Percentiles rank a stretch among this genome's conserved stretches.
Evolutionary conservation across 2,113 vertebrate genomes (phyloP).

Genomic region (Potamarius usumacintae): DNA sequence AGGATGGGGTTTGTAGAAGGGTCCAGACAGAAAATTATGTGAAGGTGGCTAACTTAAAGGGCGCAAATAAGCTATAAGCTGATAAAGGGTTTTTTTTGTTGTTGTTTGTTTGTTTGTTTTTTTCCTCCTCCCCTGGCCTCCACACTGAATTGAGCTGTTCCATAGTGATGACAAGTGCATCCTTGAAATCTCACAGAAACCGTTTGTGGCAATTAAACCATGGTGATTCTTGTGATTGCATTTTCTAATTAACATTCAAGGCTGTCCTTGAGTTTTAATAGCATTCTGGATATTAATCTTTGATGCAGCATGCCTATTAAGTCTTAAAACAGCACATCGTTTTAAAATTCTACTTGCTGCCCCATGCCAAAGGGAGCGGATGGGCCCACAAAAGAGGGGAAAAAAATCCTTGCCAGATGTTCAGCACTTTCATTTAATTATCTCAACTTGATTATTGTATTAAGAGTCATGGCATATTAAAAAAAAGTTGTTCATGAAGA

Average conservation of each 20-base stretch:
- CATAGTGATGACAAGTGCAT: slow-evolving; percentile 59
- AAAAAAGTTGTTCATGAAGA: slow-evolving; percentile 66
- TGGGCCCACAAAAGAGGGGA: background rate
- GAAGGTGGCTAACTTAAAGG: slow-evolving; percentile 11
- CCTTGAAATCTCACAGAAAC: slow-evolving; percentile 60
- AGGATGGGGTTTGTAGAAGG: slow-evolving; percentile 29
- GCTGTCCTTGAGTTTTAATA: slow-evolving; percentile 79
- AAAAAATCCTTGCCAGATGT: slow-evolving; percentile 60
- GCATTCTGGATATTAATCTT: slow-evolving; percentile 78
- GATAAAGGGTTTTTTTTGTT: slow-evolving; percentile 24
- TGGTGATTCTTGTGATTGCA: slow-evolving; percentile 76
- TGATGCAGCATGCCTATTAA: slow-evolving; percentile 72
- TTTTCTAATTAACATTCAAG: slow-evolving; percentile 79
- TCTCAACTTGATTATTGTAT: slow-evolving; percentile 62
- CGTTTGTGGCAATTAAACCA: slow-evolving; percentile 70
- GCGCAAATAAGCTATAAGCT: slow-evolving; percentile 43
- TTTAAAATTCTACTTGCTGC: slow-evolving; percentile 68
- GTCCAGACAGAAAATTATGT: slow-evolving; percentile 40
- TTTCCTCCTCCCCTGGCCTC: slow-evolving; percentile 20
- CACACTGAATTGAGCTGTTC: slow-evolving; percentile 36
- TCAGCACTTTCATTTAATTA: slow-evolving; percentile 63
- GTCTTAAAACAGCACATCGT: slow-evolving; percentile 67
- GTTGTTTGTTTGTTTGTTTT: too few species aligned
- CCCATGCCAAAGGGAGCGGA: slow-evolving; percentile 53
- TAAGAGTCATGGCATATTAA: slow-evolving; percentile 59